phyloP scores from a whole-genome alignment of 2,888 invertebrate species.

The Elegia similella region DNA sequence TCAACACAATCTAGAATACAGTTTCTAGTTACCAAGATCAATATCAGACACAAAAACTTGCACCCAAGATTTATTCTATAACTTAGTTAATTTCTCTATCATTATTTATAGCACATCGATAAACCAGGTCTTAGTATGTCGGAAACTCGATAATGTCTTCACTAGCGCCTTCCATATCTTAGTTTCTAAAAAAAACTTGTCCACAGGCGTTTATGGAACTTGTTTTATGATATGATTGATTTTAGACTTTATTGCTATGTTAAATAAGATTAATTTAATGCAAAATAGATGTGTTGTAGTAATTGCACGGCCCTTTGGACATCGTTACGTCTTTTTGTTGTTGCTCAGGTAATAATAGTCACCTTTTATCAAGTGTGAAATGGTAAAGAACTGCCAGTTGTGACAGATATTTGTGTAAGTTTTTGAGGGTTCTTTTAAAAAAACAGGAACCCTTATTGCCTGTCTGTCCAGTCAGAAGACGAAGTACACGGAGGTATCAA shows the following conservation, averaged over 20 bases:
- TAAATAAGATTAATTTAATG: not conserved
- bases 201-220: not conserved
- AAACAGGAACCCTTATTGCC: not conserved
- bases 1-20: not conserved
- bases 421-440: not conserved
- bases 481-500: no score
- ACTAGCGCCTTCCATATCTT: not conserved
- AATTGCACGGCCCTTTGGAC: not conserved
- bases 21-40: constrained; percentile 7
- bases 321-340: not conserved
- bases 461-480: no score
- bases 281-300: not conserved
- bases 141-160: constrained; percentile 6
- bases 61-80: not conserved
- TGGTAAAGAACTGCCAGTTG: not conserved
- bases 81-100: constrained; percentile 12
- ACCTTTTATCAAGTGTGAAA: not conserved
- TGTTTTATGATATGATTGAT: not conserved
- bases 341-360: not conserved
- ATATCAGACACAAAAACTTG: constrained; percentile 3
- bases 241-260: not conserved
- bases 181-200: constrained; percentile 1
- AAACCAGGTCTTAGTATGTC: constrained; percentile 3
- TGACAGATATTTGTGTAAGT: not conserved
- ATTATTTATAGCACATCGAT: constrained; percentile 4